phyloP scores from a whole-genome alignment of 1,140 invertebrate genomes.

The Helicoverpa zea region DNA sequence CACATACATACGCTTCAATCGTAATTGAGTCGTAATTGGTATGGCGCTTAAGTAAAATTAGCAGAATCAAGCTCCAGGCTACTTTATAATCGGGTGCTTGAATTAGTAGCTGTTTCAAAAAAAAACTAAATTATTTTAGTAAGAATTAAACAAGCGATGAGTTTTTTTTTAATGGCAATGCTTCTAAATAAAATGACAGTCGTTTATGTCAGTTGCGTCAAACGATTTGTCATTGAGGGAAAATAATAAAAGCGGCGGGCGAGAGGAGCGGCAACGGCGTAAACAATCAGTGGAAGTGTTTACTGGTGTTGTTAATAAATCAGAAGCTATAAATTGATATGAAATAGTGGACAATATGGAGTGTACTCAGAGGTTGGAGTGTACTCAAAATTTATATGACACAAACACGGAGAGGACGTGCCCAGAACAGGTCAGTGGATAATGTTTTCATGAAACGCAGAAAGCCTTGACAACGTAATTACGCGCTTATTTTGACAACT shows the following conservation, averaged over 20 bases:
- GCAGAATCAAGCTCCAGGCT: no score
- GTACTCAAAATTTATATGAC: conserved; percentile 69
- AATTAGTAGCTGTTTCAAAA: no score
- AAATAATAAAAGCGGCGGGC: not conserved
- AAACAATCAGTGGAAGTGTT: conserved; percentile 3
- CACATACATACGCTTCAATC: no score
- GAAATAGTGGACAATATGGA: conserved; percentile 65
- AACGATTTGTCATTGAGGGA: not conserved
- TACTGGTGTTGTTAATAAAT: not conserved
- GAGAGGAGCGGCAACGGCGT: not conserved
- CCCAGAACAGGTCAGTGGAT: conserved; percentile 68
- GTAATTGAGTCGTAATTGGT: no score
- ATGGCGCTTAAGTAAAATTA: no score
- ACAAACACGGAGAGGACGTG: conserved; percentile 58
- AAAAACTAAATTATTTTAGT: no score
- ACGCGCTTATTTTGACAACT: not conserved
- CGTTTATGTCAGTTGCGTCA: not conserved
- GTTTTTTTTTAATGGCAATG: no score
- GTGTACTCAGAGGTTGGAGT: conserved; percentile 75
- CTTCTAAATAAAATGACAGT: no score
- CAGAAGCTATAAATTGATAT: not conserved
- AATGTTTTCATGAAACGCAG: not conserved
- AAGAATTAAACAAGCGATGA: no score
- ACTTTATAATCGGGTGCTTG: no score
- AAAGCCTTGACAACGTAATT: not conserved